Evolutionary conservation across 1,140 invertebrate species (phyloP).

Genomic region (Diabrotica undecimpunctata): DNA sequence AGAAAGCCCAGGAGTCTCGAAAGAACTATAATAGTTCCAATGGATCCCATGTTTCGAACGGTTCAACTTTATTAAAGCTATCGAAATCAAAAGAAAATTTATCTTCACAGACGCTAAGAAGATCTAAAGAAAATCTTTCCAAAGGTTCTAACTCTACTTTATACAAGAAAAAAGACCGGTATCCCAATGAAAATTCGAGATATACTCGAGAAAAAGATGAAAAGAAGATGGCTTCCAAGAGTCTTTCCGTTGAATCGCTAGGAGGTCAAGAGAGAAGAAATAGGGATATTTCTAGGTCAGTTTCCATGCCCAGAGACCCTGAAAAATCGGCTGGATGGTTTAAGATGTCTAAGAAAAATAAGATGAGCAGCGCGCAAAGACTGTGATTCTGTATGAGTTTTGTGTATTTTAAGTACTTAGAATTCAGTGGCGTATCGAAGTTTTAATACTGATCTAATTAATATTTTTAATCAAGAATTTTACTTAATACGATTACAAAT

Average conservation of each 20-base stretch:
- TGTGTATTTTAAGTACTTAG: background rate
- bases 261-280: conserved; percentile 48
- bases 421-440: conserved; percentile 12
- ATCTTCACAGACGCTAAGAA: conserved; percentile 25
- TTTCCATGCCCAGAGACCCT: conserved; percentile 65
- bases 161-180: conserved; percentile 46
- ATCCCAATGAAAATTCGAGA: conserved; percentile 46
- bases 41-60: background rate
- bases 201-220: conserved; percentile 52
- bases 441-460: background rate
- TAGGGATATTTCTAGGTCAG: conserved; percentile 54
- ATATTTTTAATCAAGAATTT: background rate
- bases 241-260: conserved; percentile 60
- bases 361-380: conserved; percentile 49
- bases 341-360: conserved; percentile 59
- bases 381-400: conserved; percentile 27
- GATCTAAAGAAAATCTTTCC: conserved; percentile 33
- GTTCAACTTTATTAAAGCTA: conserved; percentile 28
- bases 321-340: conserved; percentile 70
- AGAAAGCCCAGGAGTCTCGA: conserved; percentile 43
- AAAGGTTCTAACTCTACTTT: conserved; percentile 40
- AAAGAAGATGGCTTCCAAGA: conserved; percentile 52
- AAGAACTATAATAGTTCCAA: conserved; percentile 33
- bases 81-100: conserved; percentile 43
- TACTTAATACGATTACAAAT: background rate